phyloP scores from a whole-genome alignment of 2,797 vertebrate genomes.

The Sebastes wilsoni region DNA sequence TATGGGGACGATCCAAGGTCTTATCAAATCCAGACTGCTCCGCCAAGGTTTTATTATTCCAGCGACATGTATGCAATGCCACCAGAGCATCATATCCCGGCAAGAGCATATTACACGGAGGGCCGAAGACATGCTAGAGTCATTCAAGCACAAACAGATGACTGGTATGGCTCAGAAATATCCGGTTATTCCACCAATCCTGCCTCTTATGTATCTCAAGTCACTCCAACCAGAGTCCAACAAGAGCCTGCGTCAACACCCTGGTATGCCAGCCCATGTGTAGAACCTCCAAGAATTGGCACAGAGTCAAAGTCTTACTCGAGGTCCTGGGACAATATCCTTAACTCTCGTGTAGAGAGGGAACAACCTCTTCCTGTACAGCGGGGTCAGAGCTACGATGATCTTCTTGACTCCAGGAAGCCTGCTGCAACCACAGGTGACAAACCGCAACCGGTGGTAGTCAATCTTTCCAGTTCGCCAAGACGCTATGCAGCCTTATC shows the following conservation, averaged over 20 bases:
- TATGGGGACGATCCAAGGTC: constrained; percentile 87
- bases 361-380: constrained; percentile 88
- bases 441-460: constrained; percentile 91
- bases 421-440: constrained; percentile 81
- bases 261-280: constrained; percentile 89
- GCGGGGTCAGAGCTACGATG: constrained; percentile 94
- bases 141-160: constrained; percentile 84
- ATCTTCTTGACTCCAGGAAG: constrained; percentile 89
- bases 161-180: constrained; percentile 90
- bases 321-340: constrained; percentile 97
- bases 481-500: constrained; percentile 96
- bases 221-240: constrained; percentile 80
- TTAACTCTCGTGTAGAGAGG: constrained; percentile 85
- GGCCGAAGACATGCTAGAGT: constrained; percentile 86
- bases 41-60: constrained; percentile 85
- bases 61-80: constrained; percentile 83
- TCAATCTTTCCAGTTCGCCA: constrained; percentile 96
- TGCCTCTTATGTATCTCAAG: constrained; percentile 82
- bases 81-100: constrained; percentile 84
- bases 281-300: constrained; percentile 85
- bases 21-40: constrained; percentile 84
- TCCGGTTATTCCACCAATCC: constrained; percentile 84
- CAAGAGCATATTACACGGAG: constrained; percentile 88
- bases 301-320: constrained; percentile 91
- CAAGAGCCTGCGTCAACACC: constrained; percentile 84